Evolutionary conservation across 2,113 vertebrate genomes (phyloP), one percentile per base, ranked within the genome.

Genomic region (Clinocottus analis): DNA sequence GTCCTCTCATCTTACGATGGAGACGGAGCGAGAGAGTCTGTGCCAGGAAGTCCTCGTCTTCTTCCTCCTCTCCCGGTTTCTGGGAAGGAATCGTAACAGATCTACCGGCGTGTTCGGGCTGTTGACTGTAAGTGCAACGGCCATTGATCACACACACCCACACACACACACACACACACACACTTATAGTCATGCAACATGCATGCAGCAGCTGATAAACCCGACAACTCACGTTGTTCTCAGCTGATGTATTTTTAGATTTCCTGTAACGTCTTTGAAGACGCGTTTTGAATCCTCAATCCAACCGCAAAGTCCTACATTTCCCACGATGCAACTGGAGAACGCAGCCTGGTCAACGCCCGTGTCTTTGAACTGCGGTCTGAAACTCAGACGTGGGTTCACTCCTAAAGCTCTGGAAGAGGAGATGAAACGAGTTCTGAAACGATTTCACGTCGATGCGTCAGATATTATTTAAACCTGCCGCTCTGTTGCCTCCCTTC

Each of bases 1-100:
- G 90, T 92, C 93, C 91, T 94, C 94, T 95, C 92, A 66, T 91
- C 92, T 95, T 95, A 93, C 94, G 61, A 72, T 58, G 64, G 72
- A 86, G 77, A 81, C 63, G 87, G 87, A 84, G 77, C 83, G 85
- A 91, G n/a, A n/a, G n/a, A n/a, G n/a, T n/a, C 87, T 87, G 83
- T 93, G 90, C 92, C 92, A 75, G 92, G 92, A 93, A 94, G 63
- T 72, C 75, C 58, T 72, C 73, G 6, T 61, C 87, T 21, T 71
- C 76, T 60, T 60, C 79, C 64, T 21, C 66, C 23, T 31, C 49
- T 41, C 41, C 31, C 31, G 27, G 67, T 70, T 92, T 93, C 91
- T 92, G 93, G 93, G 91, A 94, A 92, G 84, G 37, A 61, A 67
- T 53, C 71, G 90, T 88, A 92, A 92, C 88, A 1, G 90, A 93